Conservation (phyloP, 2,113 vertebrate genomes). For the Phyllopteryx taeniolatus region DNA sequence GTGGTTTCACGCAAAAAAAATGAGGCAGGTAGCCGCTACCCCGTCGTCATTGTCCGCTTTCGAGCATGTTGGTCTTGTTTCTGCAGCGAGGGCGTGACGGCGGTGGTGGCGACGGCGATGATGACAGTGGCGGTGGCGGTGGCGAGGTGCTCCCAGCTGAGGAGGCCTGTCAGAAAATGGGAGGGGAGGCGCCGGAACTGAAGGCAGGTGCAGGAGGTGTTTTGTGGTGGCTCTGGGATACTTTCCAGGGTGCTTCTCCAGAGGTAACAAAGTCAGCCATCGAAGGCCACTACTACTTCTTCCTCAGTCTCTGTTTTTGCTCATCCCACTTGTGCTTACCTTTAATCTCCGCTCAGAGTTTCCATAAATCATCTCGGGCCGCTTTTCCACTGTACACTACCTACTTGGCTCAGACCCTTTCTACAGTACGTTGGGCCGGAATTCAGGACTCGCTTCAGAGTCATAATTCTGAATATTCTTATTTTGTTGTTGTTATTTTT, state of each 20-base stretch:
- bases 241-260: constrained; percentile 43
- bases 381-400: no score
- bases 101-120: background rate
- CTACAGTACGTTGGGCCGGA: no score
- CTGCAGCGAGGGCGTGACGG: constrained; percentile 40
- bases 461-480: no score
- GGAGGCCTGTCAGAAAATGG: constrained; percentile 20
- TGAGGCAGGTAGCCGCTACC: background rate
- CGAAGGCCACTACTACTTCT: background rate
- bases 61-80: constrained; percentile 31
- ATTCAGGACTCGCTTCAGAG: no score
- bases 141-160: constrained; percentile 21
- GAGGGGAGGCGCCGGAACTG: constrained; percentile 39
- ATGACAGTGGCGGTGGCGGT: background rate
- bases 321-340: background rate
- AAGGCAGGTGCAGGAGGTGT: constrained; percentile 41
- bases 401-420: no score
- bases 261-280: constrained; percentile 64
- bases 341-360: background rate
- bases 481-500: no score
- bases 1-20: no score
- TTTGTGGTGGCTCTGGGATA: constrained; percentile 59
- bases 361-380: no score
- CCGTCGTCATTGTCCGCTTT: background rate
- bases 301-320: background rate